Evolutionary conservation across 2,888 invertebrate genomes (phyloP).

Genomic region (Morpho deidamia): DNA sequence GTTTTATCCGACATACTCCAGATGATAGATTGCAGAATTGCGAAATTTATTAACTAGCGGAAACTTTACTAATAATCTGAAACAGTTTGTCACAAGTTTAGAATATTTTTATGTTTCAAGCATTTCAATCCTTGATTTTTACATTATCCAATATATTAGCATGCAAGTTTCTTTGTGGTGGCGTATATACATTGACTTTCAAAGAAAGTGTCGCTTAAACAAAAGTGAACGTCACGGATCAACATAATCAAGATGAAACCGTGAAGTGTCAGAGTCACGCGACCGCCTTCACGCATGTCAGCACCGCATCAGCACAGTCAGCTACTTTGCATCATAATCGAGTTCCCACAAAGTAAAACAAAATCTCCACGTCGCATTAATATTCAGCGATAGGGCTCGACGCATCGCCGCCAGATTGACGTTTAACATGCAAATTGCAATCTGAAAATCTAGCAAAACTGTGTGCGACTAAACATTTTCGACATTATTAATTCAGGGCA

Average conservation of each 20-base stretch:
- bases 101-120: too few relatives aligned
- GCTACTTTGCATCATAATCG: slow-evolving; percentile 76
- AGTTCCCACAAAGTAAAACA: slow-evolving; percentile 75
- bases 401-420: slow-evolving; percentile 72
- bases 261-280: slow-evolving; percentile 7
- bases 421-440: slow-evolving; percentile 78
- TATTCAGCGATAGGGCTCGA: slow-evolving; percentile 74
- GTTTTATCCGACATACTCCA: too few relatives aligned
- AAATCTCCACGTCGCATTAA: slow-evolving; percentile 72
- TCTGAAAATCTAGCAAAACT: slow-evolving; percentile 74
- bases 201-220: neutral
- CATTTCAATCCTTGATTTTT: too few relatives aligned
- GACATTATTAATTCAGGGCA: slow-evolving; percentile 69
- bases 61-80: too few relatives aligned
- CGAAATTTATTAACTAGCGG: too few relatives aligned
- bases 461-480: slow-evolving; percentile 73
- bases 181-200: too few relatives aligned
- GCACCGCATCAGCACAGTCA: slow-evolving; percentile 35
- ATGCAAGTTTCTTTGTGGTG: too few relatives aligned
- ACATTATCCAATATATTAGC: too few relatives aligned
- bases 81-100: too few relatives aligned
- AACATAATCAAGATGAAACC: slow-evolving; percentile 6
- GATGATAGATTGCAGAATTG: too few relatives aligned
- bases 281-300: slow-evolving; percentile 28
- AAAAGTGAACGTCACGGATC: neutral